These are phyloP conservation scores for Mythimna pallens DNA, from an alignment of 2,888 invertebrate species.

Conservation along the genomic window DNA sequence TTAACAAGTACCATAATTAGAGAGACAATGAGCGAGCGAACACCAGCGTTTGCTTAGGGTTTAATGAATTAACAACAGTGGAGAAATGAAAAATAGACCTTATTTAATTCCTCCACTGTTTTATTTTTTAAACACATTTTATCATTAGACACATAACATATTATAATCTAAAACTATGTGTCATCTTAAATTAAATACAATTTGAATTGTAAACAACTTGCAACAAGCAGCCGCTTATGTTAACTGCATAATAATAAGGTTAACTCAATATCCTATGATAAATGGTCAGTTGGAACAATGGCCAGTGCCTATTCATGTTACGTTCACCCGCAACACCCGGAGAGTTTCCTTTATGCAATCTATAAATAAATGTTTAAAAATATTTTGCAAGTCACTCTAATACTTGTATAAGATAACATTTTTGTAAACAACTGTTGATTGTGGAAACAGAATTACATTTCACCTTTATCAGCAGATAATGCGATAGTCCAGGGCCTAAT, in stretches of 20 bases:
- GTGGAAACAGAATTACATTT: not conserved
- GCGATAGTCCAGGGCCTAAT: no score
- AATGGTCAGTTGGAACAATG: conserved; percentile 47
- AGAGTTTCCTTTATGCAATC: conserved; percentile 7
- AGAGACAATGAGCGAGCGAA: no score
- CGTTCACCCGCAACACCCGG: not conserved
- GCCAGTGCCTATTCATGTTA: not conserved
- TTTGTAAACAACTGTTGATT: not conserved
- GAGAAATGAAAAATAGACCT: no score
- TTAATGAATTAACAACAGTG: not conserved
- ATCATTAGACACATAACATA: not conserved
- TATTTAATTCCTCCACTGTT: not conserved
- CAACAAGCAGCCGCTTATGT: conserved; percentile 23
- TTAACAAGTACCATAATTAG: no score
- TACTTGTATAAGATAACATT: not conserved
- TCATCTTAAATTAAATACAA: not conserved
- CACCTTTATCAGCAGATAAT: no score
- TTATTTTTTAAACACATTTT: not conserved
- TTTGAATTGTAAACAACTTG: conserved; percentile 18
- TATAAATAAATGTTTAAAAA: conserved; percentile 18
- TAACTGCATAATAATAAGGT: conserved; percentile 51
- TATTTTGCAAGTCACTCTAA: not conserved
- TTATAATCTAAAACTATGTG: not conserved
- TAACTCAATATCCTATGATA: conserved; percentile 20
- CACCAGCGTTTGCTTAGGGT: no score